Percentiles rank a stretch among this genome's conserved stretches.
These are phyloP conservation scores for Melangyna quadrimaculata DNA, from an alignment of 2,888 invertebrate species.

Conservation along the genomic window DNA sequence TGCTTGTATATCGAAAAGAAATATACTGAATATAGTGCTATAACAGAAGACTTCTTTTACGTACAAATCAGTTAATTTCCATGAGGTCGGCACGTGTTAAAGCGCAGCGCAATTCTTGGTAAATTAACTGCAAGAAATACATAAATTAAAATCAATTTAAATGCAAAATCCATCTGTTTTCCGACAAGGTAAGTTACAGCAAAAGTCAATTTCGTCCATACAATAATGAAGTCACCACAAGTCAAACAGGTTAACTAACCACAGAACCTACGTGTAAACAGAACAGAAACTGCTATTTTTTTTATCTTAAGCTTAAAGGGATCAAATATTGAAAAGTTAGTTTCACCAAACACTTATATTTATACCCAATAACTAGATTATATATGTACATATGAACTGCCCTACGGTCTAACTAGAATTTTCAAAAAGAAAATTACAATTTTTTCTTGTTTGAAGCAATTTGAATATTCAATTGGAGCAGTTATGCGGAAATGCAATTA, in stretches of 20 bases:
- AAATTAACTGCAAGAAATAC: not conserved
- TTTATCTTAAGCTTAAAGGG: not conserved
- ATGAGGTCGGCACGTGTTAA: not conserved
- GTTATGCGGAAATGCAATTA: conserved; percentile 55
- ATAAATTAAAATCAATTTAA: not conserved
- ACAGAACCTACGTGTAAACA: not conserved
- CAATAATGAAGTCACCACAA: conserved; percentile 30
- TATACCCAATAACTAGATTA: not conserved
- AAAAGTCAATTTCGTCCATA: conserved; percentile 10
- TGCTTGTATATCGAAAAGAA: too few species aligned
- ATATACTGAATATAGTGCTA: not conserved
- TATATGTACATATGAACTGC: not conserved
- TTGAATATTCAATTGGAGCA: conserved; percentile 58
- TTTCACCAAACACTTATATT: not conserved
- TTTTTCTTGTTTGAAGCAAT: conserved; percentile 1
- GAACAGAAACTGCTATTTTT: not conserved
- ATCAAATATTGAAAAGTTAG: not conserved
- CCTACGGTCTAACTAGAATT: conserved; percentile 26
- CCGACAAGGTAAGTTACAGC: conserved; percentile 23
- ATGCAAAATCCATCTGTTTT: conserved; percentile 24
- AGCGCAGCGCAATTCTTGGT: not conserved
- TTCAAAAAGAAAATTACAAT: conserved; percentile 17
- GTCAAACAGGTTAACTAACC: conserved; percentile 16
- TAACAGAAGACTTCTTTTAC: not conserved
- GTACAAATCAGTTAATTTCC: not conserved